Conservation (phyloP, 2,888 invertebrate species). For the Zele albiditarsus region DNA sequence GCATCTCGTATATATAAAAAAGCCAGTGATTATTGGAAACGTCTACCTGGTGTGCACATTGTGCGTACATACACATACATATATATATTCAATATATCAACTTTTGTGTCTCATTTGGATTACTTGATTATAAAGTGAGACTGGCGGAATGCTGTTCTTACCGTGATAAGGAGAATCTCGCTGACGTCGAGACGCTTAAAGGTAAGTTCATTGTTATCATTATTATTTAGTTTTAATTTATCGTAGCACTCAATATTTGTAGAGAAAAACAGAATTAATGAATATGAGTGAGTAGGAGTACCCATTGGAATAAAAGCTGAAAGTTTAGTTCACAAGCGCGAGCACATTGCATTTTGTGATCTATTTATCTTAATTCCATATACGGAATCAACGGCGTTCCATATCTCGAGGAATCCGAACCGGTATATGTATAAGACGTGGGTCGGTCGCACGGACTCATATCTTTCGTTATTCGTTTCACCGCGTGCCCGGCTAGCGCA, state of each 20-base stretch:
- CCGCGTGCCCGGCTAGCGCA: conserved; percentile 46
- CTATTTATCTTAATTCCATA: conserved; percentile 48
- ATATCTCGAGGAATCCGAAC: conserved; percentile 51
- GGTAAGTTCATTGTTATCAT: conserved; percentile 40
- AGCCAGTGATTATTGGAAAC: conserved; percentile 44
- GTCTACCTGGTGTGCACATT: conserved; percentile 56
- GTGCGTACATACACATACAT: conserved; percentile 19
- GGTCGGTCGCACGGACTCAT: conserved; percentile 50
- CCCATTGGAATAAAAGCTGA: background rate
- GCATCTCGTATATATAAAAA: background rate
- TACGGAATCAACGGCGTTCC: conserved; percentile 42
- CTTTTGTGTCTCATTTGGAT: conserved; percentile 61
- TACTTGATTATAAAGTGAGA: conserved; percentile 57
- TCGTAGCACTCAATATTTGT: background rate
- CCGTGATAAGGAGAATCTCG: conserved; percentile 48
- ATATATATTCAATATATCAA: conserved; percentile 16
- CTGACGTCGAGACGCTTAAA: conserved; percentile 52
- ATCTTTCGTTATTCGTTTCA: conserved; percentile 49
- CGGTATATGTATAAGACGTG: conserved; percentile 47
- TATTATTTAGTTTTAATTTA: background rate
- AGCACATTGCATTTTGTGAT: conserved; percentile 29
- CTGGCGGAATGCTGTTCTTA: conserved; percentile 45
- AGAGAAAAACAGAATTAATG: background rate
- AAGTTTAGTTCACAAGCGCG: background rate
- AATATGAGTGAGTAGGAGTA: background rate